Conservation (phyloP, 2,797 vertebrate species). For the Ispidina lecontei region DNA sequence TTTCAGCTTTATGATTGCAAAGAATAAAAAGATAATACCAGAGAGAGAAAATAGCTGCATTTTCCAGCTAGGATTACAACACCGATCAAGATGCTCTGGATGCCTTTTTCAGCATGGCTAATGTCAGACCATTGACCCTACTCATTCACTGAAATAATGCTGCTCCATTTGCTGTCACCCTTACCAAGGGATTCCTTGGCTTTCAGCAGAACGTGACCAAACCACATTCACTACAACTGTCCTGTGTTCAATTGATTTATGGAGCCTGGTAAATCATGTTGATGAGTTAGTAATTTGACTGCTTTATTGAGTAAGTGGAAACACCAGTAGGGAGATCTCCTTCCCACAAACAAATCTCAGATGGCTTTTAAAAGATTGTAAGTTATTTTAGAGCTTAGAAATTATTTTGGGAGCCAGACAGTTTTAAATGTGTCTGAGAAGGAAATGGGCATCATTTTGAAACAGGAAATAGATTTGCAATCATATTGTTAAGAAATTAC, state of each 20-base stretch:
- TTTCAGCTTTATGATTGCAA: neutral
- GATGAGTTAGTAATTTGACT: neutral
- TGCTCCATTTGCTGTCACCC: neutral
- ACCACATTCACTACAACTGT: neutral
- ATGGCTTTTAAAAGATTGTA: neutral
- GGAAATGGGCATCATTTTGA: slow-evolving; percentile 1
- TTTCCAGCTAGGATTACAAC: neutral
- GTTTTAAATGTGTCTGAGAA: neutral
- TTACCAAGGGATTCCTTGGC: neutral
- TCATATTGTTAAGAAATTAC: neutral
- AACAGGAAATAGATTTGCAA: neutral
- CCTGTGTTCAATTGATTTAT: neutral
- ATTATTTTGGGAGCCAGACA: neutral
- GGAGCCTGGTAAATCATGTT: neutral
- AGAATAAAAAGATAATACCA: neutral
- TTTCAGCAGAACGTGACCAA: neutral
- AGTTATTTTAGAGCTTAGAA: neutral
- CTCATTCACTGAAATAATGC: neutral
- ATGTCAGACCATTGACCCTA: neutral
- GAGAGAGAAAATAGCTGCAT: neutral
- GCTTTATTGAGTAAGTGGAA: neutral
- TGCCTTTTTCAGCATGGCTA: neutral
- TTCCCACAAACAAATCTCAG: neutral
- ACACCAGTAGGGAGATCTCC: neutral
- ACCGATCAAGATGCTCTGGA: neutral